Evolutionary conservation across 2,888 invertebrate species (phyloP).

Genomic region (Phania funesta): DNA sequence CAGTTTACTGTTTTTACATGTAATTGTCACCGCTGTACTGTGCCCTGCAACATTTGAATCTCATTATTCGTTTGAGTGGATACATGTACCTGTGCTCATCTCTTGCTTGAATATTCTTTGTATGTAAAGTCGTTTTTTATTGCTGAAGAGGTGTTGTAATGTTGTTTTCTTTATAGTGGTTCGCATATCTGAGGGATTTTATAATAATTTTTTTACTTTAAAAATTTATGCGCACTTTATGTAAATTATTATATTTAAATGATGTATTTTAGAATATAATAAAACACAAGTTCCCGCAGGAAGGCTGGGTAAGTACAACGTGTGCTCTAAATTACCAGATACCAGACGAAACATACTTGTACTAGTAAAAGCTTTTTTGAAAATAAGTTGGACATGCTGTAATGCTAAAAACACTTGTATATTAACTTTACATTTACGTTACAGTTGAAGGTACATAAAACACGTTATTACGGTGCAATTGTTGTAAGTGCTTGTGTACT

Average conservation of each 20-base stretch:
- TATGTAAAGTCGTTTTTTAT: slow-evolving; percentile 35
- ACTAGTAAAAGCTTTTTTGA: neutral
- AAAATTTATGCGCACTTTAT: slow-evolving; percentile 64
- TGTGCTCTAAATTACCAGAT: neutral
- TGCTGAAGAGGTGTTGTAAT: slow-evolving; percentile 37
- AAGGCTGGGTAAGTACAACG: neutral
- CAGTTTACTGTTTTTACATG: no score
- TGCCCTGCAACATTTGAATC: slow-evolving; percentile 10
- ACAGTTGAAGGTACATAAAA: no score
- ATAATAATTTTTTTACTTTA: neutral
- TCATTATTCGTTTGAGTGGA: neutral
- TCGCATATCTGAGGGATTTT: slow-evolving; percentile 16
- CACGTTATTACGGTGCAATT: no score
- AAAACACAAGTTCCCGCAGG: neutral
- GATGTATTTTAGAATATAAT: slow-evolving; percentile 8
- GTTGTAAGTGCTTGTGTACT: no score
- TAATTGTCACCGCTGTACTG: neutral
- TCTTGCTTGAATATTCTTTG: slow-evolving; percentile 19
- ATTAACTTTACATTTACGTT: no score
- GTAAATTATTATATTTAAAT: slow-evolving; percentile 60
- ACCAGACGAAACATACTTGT: neutral
- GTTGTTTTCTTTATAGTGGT: slow-evolving; percentile 3
- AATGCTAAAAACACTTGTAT: no score
- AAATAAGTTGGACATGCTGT: no score
- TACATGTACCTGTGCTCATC: neutral